phyloP scores from a whole-genome alignment of 2,113 vertebrate genomes.

The Syngnathoides biaculeatus region DNA sequence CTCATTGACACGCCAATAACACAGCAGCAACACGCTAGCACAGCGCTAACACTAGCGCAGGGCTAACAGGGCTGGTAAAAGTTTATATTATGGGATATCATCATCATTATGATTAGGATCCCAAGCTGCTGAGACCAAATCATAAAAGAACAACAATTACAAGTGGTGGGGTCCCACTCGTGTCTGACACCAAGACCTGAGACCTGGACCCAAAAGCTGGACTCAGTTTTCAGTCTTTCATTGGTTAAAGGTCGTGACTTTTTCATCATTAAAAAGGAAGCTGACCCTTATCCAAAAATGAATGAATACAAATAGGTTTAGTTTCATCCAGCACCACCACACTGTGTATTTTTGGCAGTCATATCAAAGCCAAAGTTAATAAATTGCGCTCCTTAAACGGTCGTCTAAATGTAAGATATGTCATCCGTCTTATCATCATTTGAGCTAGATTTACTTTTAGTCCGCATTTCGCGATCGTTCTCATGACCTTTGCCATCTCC shows the following conservation, averaged over 20 bases:
- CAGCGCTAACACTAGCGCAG: too few species aligned
- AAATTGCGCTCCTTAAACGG: not conserved
- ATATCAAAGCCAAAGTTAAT: not conserved
- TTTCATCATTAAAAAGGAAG: not conserved
- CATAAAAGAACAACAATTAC: constrained; percentile 8
- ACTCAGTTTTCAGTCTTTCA: constrained; percentile 27
- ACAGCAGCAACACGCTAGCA: too few species aligned
- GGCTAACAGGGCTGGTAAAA: too few species aligned
- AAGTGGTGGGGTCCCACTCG: constrained; percentile 10
- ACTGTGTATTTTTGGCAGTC: not conserved
- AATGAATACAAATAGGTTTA: not conserved
- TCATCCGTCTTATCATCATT: constrained; percentile 3
- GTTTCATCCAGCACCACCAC: not conserved
- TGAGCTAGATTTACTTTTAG: not conserved
- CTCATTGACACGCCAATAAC: too few species aligned
- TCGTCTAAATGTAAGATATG: not conserved
- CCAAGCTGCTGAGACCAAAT: not conserved
- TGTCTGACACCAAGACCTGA: constrained; percentile 24
- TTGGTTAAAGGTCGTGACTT: not conserved
- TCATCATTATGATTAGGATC: not conserved
- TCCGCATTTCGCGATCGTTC: constrained; percentile 36
- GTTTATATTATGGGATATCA: not conserved
- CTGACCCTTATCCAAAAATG: not conserved
- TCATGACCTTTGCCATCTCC: constrained; percentile 44
- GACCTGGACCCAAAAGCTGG: constrained; percentile 31